Conservation (phyloP, 1,140 invertebrate genomes). For the Nasonia giraulti region DNA sequence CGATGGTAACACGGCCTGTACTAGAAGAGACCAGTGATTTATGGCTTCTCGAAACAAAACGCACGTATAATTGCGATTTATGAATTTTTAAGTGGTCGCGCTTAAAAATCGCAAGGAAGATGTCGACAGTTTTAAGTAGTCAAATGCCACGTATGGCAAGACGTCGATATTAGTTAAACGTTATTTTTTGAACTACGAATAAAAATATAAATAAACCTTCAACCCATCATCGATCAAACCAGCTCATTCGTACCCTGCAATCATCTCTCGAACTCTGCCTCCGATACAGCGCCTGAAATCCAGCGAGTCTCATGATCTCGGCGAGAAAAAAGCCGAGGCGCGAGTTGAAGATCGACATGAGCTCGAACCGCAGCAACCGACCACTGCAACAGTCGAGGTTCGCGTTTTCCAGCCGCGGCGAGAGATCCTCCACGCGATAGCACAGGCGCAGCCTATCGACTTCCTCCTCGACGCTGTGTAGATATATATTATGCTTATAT, state of each 20-base stretch:
- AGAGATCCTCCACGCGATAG: conserved; percentile 76
- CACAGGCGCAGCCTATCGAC: conserved; percentile 72
- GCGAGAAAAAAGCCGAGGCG: conserved; percentile 77
- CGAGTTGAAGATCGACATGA: conserved; percentile 77
- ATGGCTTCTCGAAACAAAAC: background rate
- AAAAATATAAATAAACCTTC: background rate
- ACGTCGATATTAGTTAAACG: too few relatives aligned
- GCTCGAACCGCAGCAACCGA: conserved; percentile 73
- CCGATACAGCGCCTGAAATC: conserved; percentile 1
- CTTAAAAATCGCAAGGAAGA: background rate
- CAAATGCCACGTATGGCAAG: background rate
- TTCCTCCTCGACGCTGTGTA: conserved; percentile 66
- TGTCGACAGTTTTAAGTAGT: background rate
- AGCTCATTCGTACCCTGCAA: background rate
- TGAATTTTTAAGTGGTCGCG: background rate
- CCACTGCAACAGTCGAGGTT: conserved; percentile 47
- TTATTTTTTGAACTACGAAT: background rate
- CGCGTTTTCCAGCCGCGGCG: conserved; percentile 57
- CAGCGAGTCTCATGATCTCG: conserved; percentile 75
- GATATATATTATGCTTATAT: background rate
- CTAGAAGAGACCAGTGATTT: background rate
- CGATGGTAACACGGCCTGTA: conserved; percentile 34
- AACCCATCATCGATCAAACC: too few relatives aligned
- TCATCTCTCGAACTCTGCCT: background rate
- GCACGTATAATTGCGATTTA: background rate